Conservation (phyloP, 2,888 invertebrate species). For the Atethmia centrago region DNA sequence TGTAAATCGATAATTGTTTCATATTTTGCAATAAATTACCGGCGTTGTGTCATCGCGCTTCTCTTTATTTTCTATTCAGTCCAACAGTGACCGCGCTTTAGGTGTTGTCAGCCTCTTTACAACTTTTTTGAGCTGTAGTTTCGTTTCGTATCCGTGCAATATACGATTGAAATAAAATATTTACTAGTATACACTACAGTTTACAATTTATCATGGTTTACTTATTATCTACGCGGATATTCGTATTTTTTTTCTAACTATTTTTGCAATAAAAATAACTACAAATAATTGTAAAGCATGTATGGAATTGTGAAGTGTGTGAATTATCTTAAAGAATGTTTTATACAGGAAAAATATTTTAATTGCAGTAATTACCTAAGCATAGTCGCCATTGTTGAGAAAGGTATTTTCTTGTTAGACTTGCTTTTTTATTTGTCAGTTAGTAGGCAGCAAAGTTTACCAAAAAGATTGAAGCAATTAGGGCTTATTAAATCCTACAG, state of each 20-base stretch:
- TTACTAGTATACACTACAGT: not conserved
- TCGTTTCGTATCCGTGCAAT: constrained; percentile 1
- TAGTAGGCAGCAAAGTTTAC: not conserved
- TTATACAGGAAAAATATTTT: constrained; percentile 57
- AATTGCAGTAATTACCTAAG: constrained; percentile 55
- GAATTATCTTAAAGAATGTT: constrained; percentile 53
- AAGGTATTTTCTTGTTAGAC: constrained; percentile 36
- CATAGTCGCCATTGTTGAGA: constrained; percentile 45
- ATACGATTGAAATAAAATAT: not conserved
- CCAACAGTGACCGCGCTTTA: too few species aligned
- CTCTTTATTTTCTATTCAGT: too few species aligned
- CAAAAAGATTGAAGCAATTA: not conserved
- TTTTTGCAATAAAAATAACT: constrained; percentile 49
- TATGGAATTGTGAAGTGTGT: constrained; percentile 44
- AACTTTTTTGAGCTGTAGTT: not conserved
- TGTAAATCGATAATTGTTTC: too few species aligned
- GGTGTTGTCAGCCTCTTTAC: too few species aligned
- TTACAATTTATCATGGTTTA: constrained; percentile 18
- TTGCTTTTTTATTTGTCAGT: constrained; percentile 24
- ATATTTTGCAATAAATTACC: too few species aligned
- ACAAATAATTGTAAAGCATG: constrained; percentile 47
- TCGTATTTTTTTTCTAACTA: constrained; percentile 1
- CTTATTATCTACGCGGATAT: constrained; percentile 28
- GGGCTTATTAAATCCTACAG: too few species aligned
- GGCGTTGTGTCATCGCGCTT: too few species aligned